A percentile compares a stretch with the other conserved stretches of the same genome.
These are phyloP conservation scores for Drosophila paramelanica DNA, from an alignment of 2,888 invertebrate species.

Conservation along the genomic window DNA sequence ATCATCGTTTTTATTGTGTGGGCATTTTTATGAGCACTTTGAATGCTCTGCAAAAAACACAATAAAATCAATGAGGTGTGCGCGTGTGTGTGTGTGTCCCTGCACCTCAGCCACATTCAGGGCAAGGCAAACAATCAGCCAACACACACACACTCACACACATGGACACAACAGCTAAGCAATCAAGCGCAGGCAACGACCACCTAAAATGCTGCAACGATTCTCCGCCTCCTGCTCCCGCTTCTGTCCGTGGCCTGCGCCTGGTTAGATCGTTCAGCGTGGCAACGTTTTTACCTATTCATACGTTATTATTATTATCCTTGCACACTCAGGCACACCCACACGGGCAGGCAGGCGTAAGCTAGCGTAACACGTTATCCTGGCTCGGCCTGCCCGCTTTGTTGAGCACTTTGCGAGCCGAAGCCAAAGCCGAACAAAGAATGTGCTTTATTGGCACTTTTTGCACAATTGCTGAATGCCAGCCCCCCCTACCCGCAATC, in stretches of 20 bases:
- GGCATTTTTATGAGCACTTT: conserved; percentile 80
- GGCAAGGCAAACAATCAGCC: conserved; percentile 58
- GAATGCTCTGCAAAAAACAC: conserved; percentile 75
- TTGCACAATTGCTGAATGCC: conserved; percentile 72
- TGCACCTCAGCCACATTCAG: conserved; percentile 61
- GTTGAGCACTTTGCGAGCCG: conserved; percentile 81
- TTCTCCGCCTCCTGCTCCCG: conserved; percentile 17
- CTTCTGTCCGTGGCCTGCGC: too few relatives aligned
- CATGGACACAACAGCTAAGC: conserved; percentile 68
- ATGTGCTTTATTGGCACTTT: conserved; percentile 84
- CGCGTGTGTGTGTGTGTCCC: conserved; percentile 44
- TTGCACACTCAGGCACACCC: conserved; percentile 63
- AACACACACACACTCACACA: conserved; percentile 46
- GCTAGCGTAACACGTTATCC: conserved; percentile 64
- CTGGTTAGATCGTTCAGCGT: conserved; percentile 41
- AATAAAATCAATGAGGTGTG: conserved; percentile 84
- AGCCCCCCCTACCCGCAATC: conserved; percentile 9
- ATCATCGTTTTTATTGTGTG: conserved; percentile 79
- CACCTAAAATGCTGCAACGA: conserved; percentile 71
- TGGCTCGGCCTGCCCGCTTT: conserved; percentile 62
- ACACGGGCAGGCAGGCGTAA: conserved; percentile 42
- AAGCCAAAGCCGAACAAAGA: conserved; percentile 77
- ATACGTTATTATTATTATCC: conserved; percentile 81
- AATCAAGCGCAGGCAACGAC: conserved; percentile 73
- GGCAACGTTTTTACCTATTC: conserved; percentile 81